Percentiles rank a stretch among this genome's conserved stretches.
These are phyloP conservation scores for Microplitis demolitor DNA, from an alignment of 1,140 invertebrate genomes.

Conservation along the genomic window DNA sequence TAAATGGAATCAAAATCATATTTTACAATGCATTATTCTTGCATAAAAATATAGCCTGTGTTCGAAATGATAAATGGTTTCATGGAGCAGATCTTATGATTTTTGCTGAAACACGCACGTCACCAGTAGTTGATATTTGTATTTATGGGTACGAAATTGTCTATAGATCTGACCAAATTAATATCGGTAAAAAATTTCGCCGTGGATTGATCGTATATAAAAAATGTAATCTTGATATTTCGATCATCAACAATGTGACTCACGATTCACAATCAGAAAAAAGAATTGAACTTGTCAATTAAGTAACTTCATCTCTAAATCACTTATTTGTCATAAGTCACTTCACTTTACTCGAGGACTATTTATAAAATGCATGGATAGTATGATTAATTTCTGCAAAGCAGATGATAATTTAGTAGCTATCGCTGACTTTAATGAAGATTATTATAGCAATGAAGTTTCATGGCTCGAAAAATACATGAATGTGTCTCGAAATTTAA, in stretches of 20 bases:
- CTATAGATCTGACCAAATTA: not conserved
- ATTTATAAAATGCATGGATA: no score
- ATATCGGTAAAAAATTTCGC: not conserved
- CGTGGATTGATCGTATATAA: not conserved
- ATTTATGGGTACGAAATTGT: not conserved
- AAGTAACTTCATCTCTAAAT: no score
- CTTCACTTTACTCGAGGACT: no score
- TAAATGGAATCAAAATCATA: no score
- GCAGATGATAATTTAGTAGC: no score
- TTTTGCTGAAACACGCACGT: not conserved
- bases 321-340: no score
- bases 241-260: not conserved
- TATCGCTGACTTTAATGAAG: no score
- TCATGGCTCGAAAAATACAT: no score
- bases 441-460: no score
- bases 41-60: not conserved
- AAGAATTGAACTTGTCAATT: not conserved
- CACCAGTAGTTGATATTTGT: not conserved
- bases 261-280: not conserved
- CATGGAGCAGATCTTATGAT: not conserved
- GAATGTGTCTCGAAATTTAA: no score
- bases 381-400: no score
- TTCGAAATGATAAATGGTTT: conserved; percentile 2
- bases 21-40: not conserved
- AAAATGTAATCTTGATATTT: not conserved